Evolutionary conservation across 2,797 vertebrate genomes (phyloP).

Genomic region (Pygocentrus nattereri): DNA sequence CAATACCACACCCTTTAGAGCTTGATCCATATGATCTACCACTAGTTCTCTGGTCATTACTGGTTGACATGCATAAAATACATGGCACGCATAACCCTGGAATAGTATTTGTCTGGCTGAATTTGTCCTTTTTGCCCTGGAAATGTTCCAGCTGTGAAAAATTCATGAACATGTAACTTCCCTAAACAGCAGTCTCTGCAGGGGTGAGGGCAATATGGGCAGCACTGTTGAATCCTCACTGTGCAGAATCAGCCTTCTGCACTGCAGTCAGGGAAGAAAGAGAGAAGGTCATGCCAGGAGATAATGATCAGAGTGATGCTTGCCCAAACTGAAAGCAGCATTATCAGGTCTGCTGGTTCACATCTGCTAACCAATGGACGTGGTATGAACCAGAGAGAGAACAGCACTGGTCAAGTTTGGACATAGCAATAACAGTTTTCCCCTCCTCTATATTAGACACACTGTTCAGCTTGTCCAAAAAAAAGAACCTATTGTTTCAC

Average conservation of each 20-base stretch:
- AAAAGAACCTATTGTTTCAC: slow-evolving; percentile 5
- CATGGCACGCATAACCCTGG: not conserved
- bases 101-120: not conserved
- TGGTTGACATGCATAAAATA: too few species aligned
- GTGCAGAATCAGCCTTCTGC: slow-evolving; percentile 50
- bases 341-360: slow-evolving; percentile 3
- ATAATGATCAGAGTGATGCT: slow-evolving; percentile 45
- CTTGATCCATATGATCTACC: too few species aligned
- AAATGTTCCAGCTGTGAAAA: slow-evolving; percentile 35
- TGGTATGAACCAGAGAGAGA: not conserved
- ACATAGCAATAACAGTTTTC: not conserved
- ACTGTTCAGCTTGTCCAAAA: not conserved
- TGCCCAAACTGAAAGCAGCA: slow-evolving; percentile 15
- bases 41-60: not conserved
- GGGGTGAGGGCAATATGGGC: slow-evolving; percentile 17
- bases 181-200: slow-evolving; percentile 39
- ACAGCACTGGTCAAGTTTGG: not conserved
- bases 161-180: slow-evolving; percentile 37
- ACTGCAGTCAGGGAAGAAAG: slow-evolving; percentile 16
- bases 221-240: slow-evolving; percentile 14
- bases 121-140: slow-evolving; percentile 37
- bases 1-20: too few species aligned
- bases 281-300: slow-evolving; percentile 36
- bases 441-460: not conserved
- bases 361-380: not conserved